A percentile compares a stretch with the other conserved stretches of the same genome.
phyloP scores from a whole-genome alignment of 2,797 vertebrate species.

The Brotogeris chrysoptera region DNA sequence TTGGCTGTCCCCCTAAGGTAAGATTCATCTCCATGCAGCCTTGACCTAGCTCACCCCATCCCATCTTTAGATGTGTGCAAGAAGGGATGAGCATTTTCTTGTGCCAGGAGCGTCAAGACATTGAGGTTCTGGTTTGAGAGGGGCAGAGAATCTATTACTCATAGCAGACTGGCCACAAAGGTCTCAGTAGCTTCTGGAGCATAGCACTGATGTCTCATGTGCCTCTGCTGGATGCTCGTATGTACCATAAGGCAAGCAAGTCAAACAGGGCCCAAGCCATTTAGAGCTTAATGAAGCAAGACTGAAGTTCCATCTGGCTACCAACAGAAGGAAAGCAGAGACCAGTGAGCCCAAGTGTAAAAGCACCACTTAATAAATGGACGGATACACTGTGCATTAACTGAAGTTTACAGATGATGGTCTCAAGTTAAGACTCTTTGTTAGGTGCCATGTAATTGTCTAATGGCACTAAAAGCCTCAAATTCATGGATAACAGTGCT shows the following conservation, averaged over 20 bases:
- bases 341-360: not conserved
- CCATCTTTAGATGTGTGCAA: not conserved
- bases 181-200: not conserved
- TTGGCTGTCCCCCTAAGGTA: not conserved
- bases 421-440: not conserved
- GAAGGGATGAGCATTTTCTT: not conserved
- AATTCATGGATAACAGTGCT: not conserved
- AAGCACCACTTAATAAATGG: not conserved
- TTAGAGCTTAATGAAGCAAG: conserved; percentile 8
- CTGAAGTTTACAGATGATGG: not conserved
- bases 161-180: not conserved
- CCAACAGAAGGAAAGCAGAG: not conserved
- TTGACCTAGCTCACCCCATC: not conserved
- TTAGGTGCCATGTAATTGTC: not conserved
- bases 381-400: not conserved
- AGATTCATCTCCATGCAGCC: not conserved
- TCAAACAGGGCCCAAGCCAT: not conserved
- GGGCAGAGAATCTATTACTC: not conserved
- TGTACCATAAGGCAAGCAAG: not conserved
- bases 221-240: not conserved
- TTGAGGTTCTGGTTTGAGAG: not conserved
- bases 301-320: not conserved
- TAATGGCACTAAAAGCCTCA: not conserved
- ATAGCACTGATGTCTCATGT: not conserved
- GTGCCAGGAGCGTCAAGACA: not conserved